phyloP scores from a whole-genome alignment of 2,113 vertebrate genomes.

The Pogonocichla stellata region DNA sequence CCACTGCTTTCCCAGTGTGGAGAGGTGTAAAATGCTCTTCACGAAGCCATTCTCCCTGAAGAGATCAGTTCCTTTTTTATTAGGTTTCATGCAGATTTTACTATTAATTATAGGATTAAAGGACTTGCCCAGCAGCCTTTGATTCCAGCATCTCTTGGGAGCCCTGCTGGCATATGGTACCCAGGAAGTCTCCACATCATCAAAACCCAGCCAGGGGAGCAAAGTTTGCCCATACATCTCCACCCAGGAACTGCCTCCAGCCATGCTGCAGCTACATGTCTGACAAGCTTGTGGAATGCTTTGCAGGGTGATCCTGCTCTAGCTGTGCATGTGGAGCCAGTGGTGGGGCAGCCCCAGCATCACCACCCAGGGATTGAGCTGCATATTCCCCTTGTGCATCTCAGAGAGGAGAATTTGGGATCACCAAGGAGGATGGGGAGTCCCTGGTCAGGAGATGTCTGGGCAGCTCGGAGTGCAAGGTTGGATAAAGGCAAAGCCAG shows the following conservation, averaged over 20 bases:
- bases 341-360: not conserved
- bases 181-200: fast-evolving
- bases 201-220: not conserved
- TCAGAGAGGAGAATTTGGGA: not conserved
- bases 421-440: not conserved
- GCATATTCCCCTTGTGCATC: not conserved
- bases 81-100: not conserved
- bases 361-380: fast-evolving
- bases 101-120: not conserved
- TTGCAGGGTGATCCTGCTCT: not conserved
- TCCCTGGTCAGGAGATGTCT: not conserved
- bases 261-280: not conserved
- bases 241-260: not conserved
- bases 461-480: not conserved
- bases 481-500: not conserved
- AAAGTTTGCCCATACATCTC: not conserved
- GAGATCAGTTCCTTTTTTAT: not conserved
- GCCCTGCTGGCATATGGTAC: fast-evolving
- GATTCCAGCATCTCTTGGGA: not conserved
- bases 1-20: not conserved
- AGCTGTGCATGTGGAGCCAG: fast-evolving
- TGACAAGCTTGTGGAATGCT: not conserved
- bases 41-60: not conserved
- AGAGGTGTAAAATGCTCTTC: not conserved
- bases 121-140: not conserved